Percentiles rank a stretch among this genome's conserved stretches.
Conservation (phyloP, 2,888 invertebrate genomes). For the Margaritifera margaritifera region DNA sequence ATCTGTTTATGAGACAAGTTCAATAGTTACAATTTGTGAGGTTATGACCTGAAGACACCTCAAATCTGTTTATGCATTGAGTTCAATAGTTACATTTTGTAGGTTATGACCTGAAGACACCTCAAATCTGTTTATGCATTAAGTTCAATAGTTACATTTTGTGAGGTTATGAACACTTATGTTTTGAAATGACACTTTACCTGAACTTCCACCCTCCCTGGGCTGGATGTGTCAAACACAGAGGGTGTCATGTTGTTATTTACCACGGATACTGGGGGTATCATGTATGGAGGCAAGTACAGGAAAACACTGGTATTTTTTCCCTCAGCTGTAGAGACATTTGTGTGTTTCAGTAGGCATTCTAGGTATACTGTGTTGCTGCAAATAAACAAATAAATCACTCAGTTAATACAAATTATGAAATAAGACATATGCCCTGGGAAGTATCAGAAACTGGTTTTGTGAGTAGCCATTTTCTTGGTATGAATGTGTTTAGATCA, state of each 20-base stretch:
- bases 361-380: slow-evolving; percentile 25
- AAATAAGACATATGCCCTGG: not conserved
- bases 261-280: slow-evolving; percentile 9
- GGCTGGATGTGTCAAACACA: not conserved
- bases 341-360: slow-evolving; percentile 18
- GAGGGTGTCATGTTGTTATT: slow-evolving; percentile 9
- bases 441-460: too few species aligned
- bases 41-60: too few species aligned
- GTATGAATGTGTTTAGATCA: too few species aligned
- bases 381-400: slow-evolving; percentile 1
- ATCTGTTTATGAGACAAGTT: too few species aligned
- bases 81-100: too few species aligned
- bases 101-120: too few species aligned
- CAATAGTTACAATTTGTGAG: too few species aligned
- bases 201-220: slow-evolving; percentile 17
- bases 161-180: too few species aligned
- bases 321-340: slow-evolving; percentile 37
- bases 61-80: not conserved
- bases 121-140: not conserved
- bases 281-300: slow-evolving; percentile 36
- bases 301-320: slow-evolving; percentile 36
- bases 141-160: too few species aligned
- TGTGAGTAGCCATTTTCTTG: too few species aligned
- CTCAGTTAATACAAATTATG: not conserved
- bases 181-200: slow-evolving; percentile 16